A percentile compares a stretch with the other conserved stretches of the same genome.
These are phyloP conservation scores for Chondrosia reniformis DNA, from an alignment of 37 sponge, comb jelly and placozoan genomes.

Conservation along the genomic window DNA sequence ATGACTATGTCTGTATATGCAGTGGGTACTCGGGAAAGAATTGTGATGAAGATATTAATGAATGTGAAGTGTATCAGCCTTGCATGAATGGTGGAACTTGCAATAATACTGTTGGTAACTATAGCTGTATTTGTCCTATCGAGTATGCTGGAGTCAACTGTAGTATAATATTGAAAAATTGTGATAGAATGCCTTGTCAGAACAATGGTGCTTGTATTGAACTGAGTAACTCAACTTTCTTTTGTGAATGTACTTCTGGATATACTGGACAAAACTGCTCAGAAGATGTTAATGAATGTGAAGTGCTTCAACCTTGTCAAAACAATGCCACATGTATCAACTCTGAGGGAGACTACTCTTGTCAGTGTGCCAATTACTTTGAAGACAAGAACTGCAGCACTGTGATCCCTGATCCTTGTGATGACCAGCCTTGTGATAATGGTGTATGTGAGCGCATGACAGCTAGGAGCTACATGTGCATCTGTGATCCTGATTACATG, in stretches of 20 bases:
- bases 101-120: conserved; percentile 17
- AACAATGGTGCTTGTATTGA: not conserved
- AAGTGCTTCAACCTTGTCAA: conserved; percentile 18
- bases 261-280: not conserved
- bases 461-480: conserved; percentile 22
- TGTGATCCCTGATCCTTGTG: not conserved
- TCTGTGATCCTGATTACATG: conserved; percentile 54
- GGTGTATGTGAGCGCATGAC: not conserved
- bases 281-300: conserved; percentile 13
- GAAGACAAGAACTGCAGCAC: conserved; percentile 29
- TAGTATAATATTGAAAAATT: conserved; percentile 45
- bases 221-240: not conserved
- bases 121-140: conserved; percentile 37
- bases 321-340: conserved; percentile 40
- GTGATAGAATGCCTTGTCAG: conserved; percentile 5
- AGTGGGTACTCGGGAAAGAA: not conserved
- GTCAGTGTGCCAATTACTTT: conserved; percentile 29
- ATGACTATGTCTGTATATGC: conserved; percentile 13
- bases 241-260: not conserved
- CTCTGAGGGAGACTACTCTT: conserved; percentile 20
- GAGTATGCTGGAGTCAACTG: conserved; percentile 49
- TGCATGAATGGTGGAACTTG: conserved; percentile 58
- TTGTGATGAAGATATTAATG: conserved; percentile 12
- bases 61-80: not conserved
- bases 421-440: not conserved